phyloP scores from a whole-genome alignment of 2,113 vertebrate species.

The Megaceryle torquata region DNA sequence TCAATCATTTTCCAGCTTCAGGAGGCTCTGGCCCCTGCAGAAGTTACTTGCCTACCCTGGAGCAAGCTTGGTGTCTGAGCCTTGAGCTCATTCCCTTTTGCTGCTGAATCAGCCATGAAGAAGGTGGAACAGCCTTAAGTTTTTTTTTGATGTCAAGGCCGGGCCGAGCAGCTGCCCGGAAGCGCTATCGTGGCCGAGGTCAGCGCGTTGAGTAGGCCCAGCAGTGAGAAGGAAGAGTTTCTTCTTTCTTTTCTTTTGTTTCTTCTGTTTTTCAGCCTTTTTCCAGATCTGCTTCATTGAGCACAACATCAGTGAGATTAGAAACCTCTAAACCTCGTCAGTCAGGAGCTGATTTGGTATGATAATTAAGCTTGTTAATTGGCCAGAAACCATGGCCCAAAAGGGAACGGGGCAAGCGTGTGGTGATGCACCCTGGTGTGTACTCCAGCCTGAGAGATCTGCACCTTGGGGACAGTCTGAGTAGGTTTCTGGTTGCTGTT shows the following conservation, averaged over 20 bases:
- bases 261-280: not conserved
- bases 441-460: not conserved
- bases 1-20: not conserved
- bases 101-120: not conserved
- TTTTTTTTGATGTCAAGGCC: not conserved
- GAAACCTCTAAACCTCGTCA: not conserved
- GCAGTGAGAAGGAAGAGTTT: not conserved
- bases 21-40: not conserved
- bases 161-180: accelerated
- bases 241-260: not conserved
- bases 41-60: not conserved
- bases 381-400: not conserved
- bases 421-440: not conserved
- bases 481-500: not conserved
- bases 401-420: not conserved
- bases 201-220: not conserved
- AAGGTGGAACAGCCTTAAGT: not conserved
- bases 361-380: not conserved
- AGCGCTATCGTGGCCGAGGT: not conserved
- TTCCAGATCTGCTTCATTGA: not conserved
- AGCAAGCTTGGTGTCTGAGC: not conserved
- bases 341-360: not conserved
- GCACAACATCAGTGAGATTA: not conserved
- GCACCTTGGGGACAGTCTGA: not conserved
- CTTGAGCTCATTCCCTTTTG: not conserved